phyloP scores from a whole-genome alignment of 2,888 invertebrate species.

The Cataglyphis livida region DNA sequence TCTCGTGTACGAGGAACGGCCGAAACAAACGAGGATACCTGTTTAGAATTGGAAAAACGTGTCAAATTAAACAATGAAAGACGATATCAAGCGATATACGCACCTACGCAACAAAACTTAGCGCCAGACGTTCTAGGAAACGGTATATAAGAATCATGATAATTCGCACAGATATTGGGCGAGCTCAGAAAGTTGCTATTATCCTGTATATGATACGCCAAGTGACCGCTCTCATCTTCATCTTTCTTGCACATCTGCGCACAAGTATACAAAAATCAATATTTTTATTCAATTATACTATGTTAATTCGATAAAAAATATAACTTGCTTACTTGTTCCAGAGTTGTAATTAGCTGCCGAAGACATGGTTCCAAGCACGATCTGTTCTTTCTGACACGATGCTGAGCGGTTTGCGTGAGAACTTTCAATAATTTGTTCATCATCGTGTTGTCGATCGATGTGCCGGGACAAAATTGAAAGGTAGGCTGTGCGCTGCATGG shows the following conservation, averaged over 20 bases:
- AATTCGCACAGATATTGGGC: conserved; percentile 82
- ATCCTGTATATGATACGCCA: conserved; percentile 82
- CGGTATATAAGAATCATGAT: conserved; percentile 93
- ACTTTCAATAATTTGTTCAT: conserved; percentile 92
- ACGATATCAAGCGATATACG: conserved; percentile 66
- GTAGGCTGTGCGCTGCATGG: conserved; percentile 89
- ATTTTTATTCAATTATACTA: background rate
- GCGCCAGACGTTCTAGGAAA: conserved; percentile 98
- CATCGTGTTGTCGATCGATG: conserved; percentile 90
- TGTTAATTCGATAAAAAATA: background rate
- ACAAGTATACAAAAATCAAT: background rate
- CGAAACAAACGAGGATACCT: conserved; percentile 94
- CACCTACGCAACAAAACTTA: conserved; percentile 95
- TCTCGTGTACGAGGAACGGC: conserved; percentile 90
- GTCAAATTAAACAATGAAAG: background rate
- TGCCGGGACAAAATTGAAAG: conserved; percentile 90
- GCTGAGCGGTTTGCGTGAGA: conserved; percentile 92
- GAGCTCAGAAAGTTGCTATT: conserved; percentile 81
- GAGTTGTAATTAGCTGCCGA: conserved; percentile 89
- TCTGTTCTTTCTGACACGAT: conserved; percentile 93
- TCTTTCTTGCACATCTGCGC: conserved; percentile 81
- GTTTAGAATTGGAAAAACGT: conserved; percentile 28
- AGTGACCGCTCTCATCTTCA: conserved; percentile 81
- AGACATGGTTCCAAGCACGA: conserved; percentile 96
- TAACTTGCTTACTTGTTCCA: conserved; percentile 87